These are phyloP conservation scores for Brachyptera risi DNA, from an alignment of 2,888 invertebrate genomes.

Conservation along the genomic window DNA sequence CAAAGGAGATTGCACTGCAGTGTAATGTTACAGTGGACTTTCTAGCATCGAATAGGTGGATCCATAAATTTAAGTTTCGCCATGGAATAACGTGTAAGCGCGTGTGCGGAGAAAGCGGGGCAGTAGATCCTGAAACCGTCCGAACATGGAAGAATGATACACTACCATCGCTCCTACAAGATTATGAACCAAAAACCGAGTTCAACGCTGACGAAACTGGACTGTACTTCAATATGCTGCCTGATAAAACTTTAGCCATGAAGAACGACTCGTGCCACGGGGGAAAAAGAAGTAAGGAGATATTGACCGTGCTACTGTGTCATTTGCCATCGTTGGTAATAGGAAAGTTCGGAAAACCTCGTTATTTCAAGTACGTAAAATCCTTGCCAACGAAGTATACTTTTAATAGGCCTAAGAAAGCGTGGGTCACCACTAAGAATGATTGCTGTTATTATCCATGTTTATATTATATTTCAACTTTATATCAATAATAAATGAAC, in stretches of 20 bases:
- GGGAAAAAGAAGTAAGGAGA: slow-evolving; percentile 37
- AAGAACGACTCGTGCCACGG: slow-evolving; percentile 37
- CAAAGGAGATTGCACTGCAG: too few relatives aligned
- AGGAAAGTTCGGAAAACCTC: slow-evolving; percentile 17
- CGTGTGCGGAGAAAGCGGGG: too few relatives aligned
- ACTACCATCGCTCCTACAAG: slow-evolving; percentile 22
- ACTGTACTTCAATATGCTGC: slow-evolving; percentile 37
- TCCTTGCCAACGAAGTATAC: too few relatives aligned
- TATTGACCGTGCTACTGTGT: slow-evolving; percentile 36
- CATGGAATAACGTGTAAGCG: slow-evolving; percentile 31
- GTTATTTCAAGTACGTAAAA: slow-evolving; percentile 1
- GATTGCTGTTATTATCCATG: too few relatives aligned
- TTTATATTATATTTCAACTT: too few relatives aligned
- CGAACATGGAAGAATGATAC: slow-evolving; percentile 29
- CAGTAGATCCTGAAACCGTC: slow-evolving; percentile 9
- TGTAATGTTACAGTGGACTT: too few relatives aligned
- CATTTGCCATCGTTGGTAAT: slow-evolving; percentile 17
- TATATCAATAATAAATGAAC: too few relatives aligned
- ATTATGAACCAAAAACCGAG: too few relatives aligned
- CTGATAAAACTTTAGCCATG: slow-evolving; percentile 30
- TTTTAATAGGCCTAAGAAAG: too few relatives aligned
- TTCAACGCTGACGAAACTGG: slow-evolving; percentile 28
- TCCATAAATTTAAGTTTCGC: slow-evolving; percentile 32
- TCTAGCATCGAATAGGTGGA: slow-evolving; percentile 31
- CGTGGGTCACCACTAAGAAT: too few relatives aligned